Conservation (phyloP, 2,888 invertebrate species). For the Synergus gifuensis region DNA sequence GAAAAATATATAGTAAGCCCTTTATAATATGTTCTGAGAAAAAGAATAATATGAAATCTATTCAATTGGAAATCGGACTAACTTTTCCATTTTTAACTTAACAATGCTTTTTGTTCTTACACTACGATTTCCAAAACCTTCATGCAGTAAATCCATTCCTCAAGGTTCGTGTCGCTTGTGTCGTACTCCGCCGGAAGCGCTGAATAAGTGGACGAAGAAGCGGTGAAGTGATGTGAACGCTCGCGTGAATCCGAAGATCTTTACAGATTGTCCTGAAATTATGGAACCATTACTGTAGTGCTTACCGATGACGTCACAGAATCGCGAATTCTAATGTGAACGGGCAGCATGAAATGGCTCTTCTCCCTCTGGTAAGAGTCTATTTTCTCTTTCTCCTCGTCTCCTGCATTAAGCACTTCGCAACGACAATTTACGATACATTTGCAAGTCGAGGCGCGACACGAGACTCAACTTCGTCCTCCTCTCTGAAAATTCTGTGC, state of each 20-base stretch:
- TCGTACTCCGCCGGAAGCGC: slow-evolving; percentile 24
- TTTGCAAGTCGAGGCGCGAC: slow-evolving; percentile 67
- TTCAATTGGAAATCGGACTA: no score
- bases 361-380: slow-evolving; percentile 69
- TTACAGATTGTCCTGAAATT: slow-evolving; percentile 71
- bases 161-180: background rate
- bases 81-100: no score
- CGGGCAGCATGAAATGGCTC: slow-evolving; percentile 71
- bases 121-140: no score
- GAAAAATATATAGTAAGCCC: no score
- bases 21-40: no score
- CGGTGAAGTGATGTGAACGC: slow-evolving; percentile 21
- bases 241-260: slow-evolving; percentile 63
- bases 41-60: no score
- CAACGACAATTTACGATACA: slow-evolving; percentile 77
- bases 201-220: slow-evolving; percentile 39
- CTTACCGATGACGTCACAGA: slow-evolving; percentile 64
- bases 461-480: slow-evolving; percentile 45
- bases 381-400: slow-evolving; percentile 60
- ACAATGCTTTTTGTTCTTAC: no score
- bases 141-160: no score
- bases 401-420: slow-evolving; percentile 76
- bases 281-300: slow-evolving; percentile 68
- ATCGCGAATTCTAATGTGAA: slow-evolving; percentile 65
- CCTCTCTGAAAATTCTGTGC: slow-evolving; percentile 41